These are phyloP conservation scores for Drosophila subquinaria DNA, from an alignment of 2,888 invertebrate species.

Conservation along the genomic window DNA sequence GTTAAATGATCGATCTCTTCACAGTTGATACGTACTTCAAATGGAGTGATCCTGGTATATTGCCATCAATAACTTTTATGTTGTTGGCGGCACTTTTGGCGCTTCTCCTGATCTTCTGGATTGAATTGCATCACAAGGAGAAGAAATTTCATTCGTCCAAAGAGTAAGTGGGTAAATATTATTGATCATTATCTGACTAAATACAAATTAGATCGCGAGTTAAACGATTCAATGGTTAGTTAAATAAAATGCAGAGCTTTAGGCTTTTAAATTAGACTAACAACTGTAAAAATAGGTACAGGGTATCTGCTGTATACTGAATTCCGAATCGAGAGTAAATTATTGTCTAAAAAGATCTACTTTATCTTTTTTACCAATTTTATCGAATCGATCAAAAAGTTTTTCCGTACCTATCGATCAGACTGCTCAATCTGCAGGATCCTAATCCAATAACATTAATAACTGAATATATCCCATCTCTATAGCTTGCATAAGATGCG, in stretches of 20 bases:
- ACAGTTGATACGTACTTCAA: conserved; percentile 66
- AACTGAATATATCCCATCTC: conserved; percentile 1
- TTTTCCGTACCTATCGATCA: no score
- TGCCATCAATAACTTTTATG: conserved; percentile 61
- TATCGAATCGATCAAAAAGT: no score
- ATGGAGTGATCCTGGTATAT: conserved; percentile 71
- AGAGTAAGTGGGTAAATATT: conserved; percentile 52
- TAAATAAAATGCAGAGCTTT: background rate
- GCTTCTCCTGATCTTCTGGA: conserved; percentile 61
- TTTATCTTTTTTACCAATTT: no score
- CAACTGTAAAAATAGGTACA: background rate
- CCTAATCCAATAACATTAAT: background rate
- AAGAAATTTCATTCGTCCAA: conserved; percentile 59
- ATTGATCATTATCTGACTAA: background rate
- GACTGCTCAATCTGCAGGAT: background rate
- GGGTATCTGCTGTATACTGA: no score
- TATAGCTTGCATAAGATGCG: conserved; percentile 60
- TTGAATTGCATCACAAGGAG: conserved; percentile 71
- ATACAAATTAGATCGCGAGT: background rate
- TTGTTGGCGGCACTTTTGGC: conserved; percentile 35
- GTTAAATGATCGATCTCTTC: background rate
- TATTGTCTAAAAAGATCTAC: no score
- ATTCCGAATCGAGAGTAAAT: no score
- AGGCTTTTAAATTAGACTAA: background rate
- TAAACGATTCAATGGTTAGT: no score